These are phyloP conservation scores for Habroteleia sp. DNA, from an alignment of 2,888 invertebrate species.

Conservation along the genomic window DNA sequence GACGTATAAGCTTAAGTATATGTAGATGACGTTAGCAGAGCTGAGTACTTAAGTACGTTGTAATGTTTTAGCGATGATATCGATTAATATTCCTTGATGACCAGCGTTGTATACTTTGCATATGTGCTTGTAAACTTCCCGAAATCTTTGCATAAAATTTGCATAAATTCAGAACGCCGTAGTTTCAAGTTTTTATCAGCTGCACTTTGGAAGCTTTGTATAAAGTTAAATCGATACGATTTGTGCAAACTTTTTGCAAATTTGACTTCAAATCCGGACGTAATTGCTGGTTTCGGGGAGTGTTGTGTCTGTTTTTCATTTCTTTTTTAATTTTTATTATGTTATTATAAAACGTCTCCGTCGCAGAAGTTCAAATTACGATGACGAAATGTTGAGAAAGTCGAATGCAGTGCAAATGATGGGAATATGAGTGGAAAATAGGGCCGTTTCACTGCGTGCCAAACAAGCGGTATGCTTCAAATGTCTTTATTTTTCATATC, in stretches of 20 bases:
- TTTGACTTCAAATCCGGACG: no score
- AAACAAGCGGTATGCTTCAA: constrained; percentile 61
- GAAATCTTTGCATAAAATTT: no score
- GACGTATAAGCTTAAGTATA: constrained; percentile 68
- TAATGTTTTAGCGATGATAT: constrained; percentile 19
- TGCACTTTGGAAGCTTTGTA: no score
- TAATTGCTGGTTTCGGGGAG: no score
- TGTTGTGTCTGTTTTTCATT: no score
- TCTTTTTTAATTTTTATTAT: constrained; percentile 34
- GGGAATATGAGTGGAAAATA: constrained; percentile 41
- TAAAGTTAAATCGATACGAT: no score
- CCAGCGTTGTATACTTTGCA: no score
- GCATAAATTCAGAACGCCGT: no score
- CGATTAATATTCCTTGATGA: constrained; percentile 1
- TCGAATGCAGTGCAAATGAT: constrained; percentile 29
- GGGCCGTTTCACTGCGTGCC: constrained; percentile 31
- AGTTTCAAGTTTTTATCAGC: no score
- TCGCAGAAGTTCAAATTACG: background rate
- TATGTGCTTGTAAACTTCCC: no score
- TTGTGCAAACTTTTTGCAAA: no score
- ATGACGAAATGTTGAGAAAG: background rate
- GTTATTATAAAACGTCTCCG: constrained; percentile 27
- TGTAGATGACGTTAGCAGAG: constrained; percentile 23
- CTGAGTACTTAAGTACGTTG: constrained; percentile 17
- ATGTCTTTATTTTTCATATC: constrained; percentile 70